Base-by-base conservation (phyloP, 1,140 invertebrate species). In the Lordiphosa stackelbergi region DNA sequence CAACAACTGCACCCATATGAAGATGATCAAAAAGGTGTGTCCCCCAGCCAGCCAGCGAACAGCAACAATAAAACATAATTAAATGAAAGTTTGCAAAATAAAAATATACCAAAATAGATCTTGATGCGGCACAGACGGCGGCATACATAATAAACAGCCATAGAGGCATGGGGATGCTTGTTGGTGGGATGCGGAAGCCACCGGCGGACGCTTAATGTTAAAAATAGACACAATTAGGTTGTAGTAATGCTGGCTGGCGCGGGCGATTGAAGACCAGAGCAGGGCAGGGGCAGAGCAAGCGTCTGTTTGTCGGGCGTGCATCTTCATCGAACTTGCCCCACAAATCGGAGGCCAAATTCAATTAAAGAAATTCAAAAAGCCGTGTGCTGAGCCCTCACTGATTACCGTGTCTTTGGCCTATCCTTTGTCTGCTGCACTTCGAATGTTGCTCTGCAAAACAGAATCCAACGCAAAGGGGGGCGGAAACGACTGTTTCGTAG, bases 171-270 rank as follows among this genome's bases (percentile, higher is more conserved):
- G 6, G 47, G 45, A 41, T 31, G 24, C 11, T 19, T 19, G 40
- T 42, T 19, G 16, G 16, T 34, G 52, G 66, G 68, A 70, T 59
- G 68, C 68, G 68, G 68, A 70, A 70, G 68, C 53, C 59, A 69
- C 68, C 68, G 75, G 51, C 66, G 65, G 59, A 71, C 58, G 68
- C 52, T 45, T 46, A 65, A 51, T 68, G 78, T 69, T 81, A 77
- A 63, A 83, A 83, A 83, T 83, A 83, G 73, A 77, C 53, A 69
- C 77, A 83, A 83, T 83, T 83, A 83, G 73, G 78, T 62, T 83
- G 59, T 84, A 77, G 73, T 84, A 84, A 73, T 69, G 69, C 69
- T 65, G 57, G 60, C 54, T 52, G 54, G 19, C 7, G 40, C 36
- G 58, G 52, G 45, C 16, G n/a, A n/a, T n/a, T n/a, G n/a, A n/a